Evolutionary conservation across 2,113 vertebrate species (phyloP).

Genomic region (Oceanodroma tethys): DNA sequence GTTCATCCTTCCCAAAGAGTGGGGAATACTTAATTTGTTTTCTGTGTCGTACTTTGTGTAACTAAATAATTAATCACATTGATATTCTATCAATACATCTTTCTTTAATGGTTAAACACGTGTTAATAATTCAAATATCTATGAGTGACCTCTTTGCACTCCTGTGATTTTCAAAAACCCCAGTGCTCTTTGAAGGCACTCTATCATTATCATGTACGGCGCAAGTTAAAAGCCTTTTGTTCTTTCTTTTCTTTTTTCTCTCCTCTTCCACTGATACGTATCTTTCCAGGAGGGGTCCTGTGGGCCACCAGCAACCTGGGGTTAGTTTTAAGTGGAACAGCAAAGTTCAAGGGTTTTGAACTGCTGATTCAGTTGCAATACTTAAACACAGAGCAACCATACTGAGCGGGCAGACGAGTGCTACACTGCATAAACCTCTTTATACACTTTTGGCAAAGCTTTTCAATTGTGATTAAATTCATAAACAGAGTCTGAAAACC

Average conservation of each 20-base stretch:
- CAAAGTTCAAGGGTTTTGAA: constrained; percentile 61
- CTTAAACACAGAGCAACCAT: background rate
- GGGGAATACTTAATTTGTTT: constrained; percentile 66
- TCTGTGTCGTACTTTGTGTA: constrained; percentile 76
- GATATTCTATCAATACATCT: constrained; percentile 88
- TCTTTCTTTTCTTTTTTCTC: background rate
- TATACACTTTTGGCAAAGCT: background rate
- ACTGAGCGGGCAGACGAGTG: background rate
- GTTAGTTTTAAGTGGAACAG: constrained; percentile 54
- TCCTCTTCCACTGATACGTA: background rate
- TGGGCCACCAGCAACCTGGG: background rate
- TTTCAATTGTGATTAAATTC: background rate
- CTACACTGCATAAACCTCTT: background rate
- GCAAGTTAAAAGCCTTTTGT: constrained; percentile 74
- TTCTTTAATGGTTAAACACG: constrained; percentile 87
- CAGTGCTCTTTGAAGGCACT: constrained; percentile 71
- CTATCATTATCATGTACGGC: constrained; percentile 26
- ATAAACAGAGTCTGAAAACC: background rate
- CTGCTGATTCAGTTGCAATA: constrained; percentile 43
- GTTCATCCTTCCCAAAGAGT: constrained; percentile 7
- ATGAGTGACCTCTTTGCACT: constrained; percentile 75
- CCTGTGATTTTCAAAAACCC: constrained; percentile 71
- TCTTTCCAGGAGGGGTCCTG: constrained; percentile 14
- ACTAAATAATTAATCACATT: constrained; percentile 91
- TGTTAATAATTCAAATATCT: constrained; percentile 94